phyloP scores from a whole-genome alignment of 2,888 invertebrate species.

The Pogonocherus hispidulus region DNA sequence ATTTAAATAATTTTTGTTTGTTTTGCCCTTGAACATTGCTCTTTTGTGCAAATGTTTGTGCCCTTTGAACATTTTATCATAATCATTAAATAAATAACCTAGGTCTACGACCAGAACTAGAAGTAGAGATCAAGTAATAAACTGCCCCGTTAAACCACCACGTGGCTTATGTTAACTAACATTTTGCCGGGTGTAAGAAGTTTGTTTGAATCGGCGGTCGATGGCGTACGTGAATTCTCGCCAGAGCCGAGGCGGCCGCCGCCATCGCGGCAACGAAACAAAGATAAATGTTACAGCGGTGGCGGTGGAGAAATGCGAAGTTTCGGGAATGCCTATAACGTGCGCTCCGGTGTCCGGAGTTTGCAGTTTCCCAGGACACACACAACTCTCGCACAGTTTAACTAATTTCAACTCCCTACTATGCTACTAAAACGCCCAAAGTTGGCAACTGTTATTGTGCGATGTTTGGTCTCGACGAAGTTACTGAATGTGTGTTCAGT shows the following conservation, averaged over 20 bases:
- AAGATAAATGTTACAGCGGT: slow-evolving; percentile 60
- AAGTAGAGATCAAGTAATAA: too few species aligned
- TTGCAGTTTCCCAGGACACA: slow-evolving; percentile 40
- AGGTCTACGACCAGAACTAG: too few species aligned
- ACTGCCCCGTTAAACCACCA: too few species aligned
- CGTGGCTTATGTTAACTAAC: too few species aligned
- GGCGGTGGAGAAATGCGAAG: slow-evolving; percentile 48
- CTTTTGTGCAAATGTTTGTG: too few species aligned
- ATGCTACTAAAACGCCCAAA: slow-evolving; percentile 55
- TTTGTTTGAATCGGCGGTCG: slow-evolving; percentile 24
- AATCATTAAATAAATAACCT: too few species aligned
- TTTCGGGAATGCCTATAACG: slow-evolving; percentile 46
- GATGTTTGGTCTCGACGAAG: slow-evolving; percentile 65
- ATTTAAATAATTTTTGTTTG: too few species aligned
- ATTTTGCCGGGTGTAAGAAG: background rate
- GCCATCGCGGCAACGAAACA: slow-evolving; percentile 48
- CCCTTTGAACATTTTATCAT: too few species aligned
- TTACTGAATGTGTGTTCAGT: slow-evolving; percentile 61
- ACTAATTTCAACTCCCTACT: slow-evolving; percentile 62
- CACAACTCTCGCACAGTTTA: slow-evolving; percentile 55
- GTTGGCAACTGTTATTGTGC: slow-evolving; percentile 66
- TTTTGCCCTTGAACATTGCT: too few species aligned
- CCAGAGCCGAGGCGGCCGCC: background rate
- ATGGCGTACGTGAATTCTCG: slow-evolving; percentile 9
- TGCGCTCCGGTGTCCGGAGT: slow-evolving; percentile 45